Evolutionary conservation across 2,888 invertebrate genomes (phyloP).

Genomic region (Villa cingulata): DNA sequence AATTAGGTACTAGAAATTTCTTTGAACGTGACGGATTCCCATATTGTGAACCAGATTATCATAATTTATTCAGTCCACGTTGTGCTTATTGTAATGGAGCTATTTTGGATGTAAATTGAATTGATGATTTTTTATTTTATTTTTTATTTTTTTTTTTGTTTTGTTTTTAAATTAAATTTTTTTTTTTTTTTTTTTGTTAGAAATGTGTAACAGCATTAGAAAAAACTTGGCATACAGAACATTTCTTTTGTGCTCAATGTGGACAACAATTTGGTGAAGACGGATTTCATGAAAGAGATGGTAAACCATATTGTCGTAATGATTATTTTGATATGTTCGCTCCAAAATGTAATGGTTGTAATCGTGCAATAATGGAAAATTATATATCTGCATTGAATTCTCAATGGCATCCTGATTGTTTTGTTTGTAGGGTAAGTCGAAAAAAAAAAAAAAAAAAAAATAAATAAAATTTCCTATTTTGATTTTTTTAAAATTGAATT

Average conservation of each 20-base stretch:
- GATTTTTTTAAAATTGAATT: neutral
- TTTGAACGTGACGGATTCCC: constrained; percentile 94
- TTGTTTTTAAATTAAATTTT: neutral
- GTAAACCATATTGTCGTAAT: constrained; percentile 88
- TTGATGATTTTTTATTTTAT: no score
- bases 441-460: neutral
- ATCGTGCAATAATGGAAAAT: constrained; percentile 91
- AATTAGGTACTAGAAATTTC: constrained; percentile 94
- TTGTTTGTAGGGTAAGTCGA: constrained; percentile 88
- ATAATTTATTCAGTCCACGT: constrained; percentile 94
- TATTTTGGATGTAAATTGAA: constrained; percentile 76
- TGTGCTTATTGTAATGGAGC: constrained; percentile 99
- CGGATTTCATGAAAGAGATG: constrained; percentile 93
- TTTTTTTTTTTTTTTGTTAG: constrained; percentile 43
- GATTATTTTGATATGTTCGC: constrained; percentile 98
- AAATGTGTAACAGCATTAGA: constrained; percentile 98
- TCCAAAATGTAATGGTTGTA: constrained; percentile 94
- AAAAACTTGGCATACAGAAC: constrained; percentile 97
- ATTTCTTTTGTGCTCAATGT: constrained; percentile 97
- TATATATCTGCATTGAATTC: constrained; percentile 94
- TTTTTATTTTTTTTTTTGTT: constrained; percentile 35
- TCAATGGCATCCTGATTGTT: constrained; percentile 98
- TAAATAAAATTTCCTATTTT: constrained; percentile 2
- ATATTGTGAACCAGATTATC: constrained; percentile 97
- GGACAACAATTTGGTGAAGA: constrained; percentile 95